Base-by-base conservation (phyloP, 1,140 invertebrate genomes). In the Chlorops oryzae region DNA sequence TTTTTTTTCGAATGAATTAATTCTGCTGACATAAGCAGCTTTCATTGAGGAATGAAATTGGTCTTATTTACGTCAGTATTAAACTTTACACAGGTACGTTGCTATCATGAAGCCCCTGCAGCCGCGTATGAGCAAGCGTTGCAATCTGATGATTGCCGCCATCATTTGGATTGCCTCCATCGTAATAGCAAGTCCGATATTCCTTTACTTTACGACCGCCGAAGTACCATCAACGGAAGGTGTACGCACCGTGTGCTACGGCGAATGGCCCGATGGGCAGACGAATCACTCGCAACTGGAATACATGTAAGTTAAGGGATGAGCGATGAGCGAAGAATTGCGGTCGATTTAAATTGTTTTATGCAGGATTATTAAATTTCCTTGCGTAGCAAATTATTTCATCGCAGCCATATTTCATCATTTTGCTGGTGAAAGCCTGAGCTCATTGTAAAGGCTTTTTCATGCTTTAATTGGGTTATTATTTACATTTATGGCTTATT, bases 51-150 rank as follows among this genome's bases (percentile, higher is more conserved):
- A 9, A 32, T 32, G 28, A 9, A 32, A 7, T 32, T n/a, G 28
- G 7, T 9, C 7, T n/a, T n/a, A n/a, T n/a, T n/a, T n/a, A n/a
- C n/a, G n/a, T n/a, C n/a, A n/a, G n/a, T n/a, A n/a, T n/a, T n/a
- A n/a, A n/a, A n/a, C n/a, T n/a, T n/a, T n/a, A n/a, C 46, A 18
- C 78, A 92, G 92, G 60, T 95, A 93, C 66, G 86, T 90, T 74
- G 92, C 92, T 22, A 95, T 96, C 56, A 90, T 96, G 78, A 87
- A 89, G 65, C 93, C 93, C 0, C 73, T 96, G 52, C 78, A 84
- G 54, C 90, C 87, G 5, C 78, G 90, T 39, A 86, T 95, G 78
- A 88, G 91, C 4, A 82, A 83, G 56, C 76, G 82, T 23, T 79
- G 83, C 1, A 94, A 92, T 1, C 72, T 95, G n/a, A 81, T 82